Evolutionary conservation across 1,140 invertebrate species (phyloP), one percentile per base, ranked within the genome.

Genomic region (Schlechtendalia chinensis): DNA sequence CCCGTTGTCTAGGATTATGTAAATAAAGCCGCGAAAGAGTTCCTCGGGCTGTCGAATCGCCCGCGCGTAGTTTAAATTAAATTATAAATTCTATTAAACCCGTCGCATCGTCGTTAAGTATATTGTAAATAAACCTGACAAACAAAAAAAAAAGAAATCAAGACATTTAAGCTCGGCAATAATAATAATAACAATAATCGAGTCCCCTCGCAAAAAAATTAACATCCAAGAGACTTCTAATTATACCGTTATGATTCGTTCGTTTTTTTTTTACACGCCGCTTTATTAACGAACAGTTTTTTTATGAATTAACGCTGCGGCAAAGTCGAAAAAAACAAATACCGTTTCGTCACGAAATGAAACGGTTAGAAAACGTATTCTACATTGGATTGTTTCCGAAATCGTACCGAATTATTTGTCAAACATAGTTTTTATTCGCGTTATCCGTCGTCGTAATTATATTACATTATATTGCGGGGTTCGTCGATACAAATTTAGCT

Each of bases 1-100:
- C n/a, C n/a, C n/a, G n/a, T n/a, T n/a, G n/a, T 77, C 16, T 39
- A 27, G 29, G 56, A 77, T 77, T 77, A 77, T 77, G 29, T 77
- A 58, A 77, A 69, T 69, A 69, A 69, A 22, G 22, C 16, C 29
- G 12, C 67, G 50, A 69, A 69, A 69, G 45, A 69, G 16, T 16
- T 24, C 0, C 1, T 39, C 14, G 6, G n/a, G 0, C 39, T 12
- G 5, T 56, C 22, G 27, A 29, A 74, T 39, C 27, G 12, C 14
- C 27, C 19, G 27, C 12, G 27, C 0, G 45, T 53, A 54, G 71
- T 58, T 75, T 59, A 59, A 77, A 77, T 58, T 77, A 58, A 77
- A 77, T 77, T 77, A 77, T 77, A 61, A 77, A 77, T 77, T 77
- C 56, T 8, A 47, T 50, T 50, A 27, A 4, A 27, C 22, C 67